These are phyloP conservation scores for Melanostoma mellinum DNA, from an alignment of 2,888 invertebrate genomes.

Conservation along the genomic window DNA sequence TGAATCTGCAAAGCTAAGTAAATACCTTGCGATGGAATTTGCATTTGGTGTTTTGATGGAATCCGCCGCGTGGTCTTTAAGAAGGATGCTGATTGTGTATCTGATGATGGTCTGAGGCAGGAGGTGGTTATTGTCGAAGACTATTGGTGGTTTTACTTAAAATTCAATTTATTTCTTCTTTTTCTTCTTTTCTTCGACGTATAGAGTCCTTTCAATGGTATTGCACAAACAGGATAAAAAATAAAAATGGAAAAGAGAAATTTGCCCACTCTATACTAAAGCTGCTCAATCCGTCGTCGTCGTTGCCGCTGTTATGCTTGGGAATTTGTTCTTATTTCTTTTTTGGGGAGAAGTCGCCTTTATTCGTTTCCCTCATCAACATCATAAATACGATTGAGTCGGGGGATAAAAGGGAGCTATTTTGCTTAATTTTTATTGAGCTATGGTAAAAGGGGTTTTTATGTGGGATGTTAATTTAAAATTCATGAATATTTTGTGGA, in stretches of 20 bases:
- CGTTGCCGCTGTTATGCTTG: slow-evolving; percentile 44
- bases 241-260: background rate
- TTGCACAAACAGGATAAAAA: slow-evolving; percentile 43
- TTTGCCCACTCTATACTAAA: slow-evolving; percentile 3
- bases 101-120: background rate
- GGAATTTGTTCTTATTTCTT: slow-evolving; percentile 27
- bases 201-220: background rate
- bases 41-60: slow-evolving; percentile 71
- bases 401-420: background rate
- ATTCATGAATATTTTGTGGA: slow-evolving; percentile 66
- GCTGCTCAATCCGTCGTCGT: slow-evolving; percentile 48
- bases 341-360: background rate
- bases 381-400: slow-evolving; percentile 22
- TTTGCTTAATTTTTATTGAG: slow-evolving; percentile 64
- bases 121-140: slow-evolving; percentile 12
- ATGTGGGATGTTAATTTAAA: slow-evolving; percentile 60
- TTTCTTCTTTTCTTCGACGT: slow-evolving; percentile 10
- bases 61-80: slow-evolving; percentile 55
- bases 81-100: slow-evolving; percentile 48
- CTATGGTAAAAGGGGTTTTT: slow-evolving; percentile 56
- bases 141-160: slow-evolving; percentile 69
- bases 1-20: slow-evolving; percentile 70
- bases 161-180: slow-evolving; percentile 68
- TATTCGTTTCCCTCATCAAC: slow-evolving; percentile 9
- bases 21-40: slow-evolving; percentile 67